Evolutionary conservation across 2,113 vertebrate species (phyloP).

Genomic region (Laticauda laticaudata): DNA sequence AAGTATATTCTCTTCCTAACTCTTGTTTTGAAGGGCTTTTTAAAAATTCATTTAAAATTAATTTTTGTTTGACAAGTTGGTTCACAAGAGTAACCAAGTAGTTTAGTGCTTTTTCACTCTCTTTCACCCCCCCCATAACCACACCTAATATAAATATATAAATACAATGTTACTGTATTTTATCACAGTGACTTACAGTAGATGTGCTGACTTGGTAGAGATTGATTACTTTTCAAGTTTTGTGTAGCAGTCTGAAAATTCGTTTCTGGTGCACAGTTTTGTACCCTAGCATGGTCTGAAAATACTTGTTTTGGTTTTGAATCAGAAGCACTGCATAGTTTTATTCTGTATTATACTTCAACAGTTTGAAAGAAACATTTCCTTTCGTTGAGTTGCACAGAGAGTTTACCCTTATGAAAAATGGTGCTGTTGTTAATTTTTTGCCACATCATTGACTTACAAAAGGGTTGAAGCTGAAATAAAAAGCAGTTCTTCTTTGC

Average conservation of each 20-base stretch:
- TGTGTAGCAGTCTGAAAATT: neutral
- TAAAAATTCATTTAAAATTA: neutral
- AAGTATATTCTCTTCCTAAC: neutral
- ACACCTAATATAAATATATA: neutral
- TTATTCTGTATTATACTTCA: neutral
- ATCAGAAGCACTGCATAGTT: neutral
- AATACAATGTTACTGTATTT: neutral
- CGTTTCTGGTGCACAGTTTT: neutral
- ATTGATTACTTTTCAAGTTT: neutral
- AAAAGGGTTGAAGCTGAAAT: neutral
- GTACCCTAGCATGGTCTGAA: neutral
- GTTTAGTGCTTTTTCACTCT: neutral
- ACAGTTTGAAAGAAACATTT: neutral
- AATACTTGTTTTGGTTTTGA: neutral
- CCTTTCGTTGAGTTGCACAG: neutral
- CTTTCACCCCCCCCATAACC: neutral
- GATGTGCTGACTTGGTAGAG: neutral
- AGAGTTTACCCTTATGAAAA: neutral
- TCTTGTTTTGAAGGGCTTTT: neutral
- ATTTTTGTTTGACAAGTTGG: neutral
- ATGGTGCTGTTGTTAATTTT: neutral
- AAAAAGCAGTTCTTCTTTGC: neutral
- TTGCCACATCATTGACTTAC: neutral
- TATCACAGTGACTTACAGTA: neutral
- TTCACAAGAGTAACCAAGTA: neutral